Percentiles rank a stretch among this genome's conserved stretches.
Conservation (phyloP, 2,797 vertebrate genomes). For the Brachyalestes nurse region DNA sequence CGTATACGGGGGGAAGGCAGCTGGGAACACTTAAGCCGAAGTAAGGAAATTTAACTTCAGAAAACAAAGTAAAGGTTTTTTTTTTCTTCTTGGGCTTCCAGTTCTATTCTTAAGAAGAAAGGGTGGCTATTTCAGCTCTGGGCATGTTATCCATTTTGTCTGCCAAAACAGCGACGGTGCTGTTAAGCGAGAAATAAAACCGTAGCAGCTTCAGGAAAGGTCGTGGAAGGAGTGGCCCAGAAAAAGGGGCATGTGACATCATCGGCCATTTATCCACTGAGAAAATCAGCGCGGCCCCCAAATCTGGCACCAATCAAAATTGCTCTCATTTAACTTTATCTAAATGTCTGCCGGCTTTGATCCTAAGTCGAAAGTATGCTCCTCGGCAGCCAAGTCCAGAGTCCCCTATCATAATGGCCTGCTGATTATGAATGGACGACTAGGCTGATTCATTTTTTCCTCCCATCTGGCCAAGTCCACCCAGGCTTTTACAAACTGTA, state of each 20-base stretch:
- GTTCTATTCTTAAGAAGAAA: slow-evolving; percentile 45
- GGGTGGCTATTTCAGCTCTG: slow-evolving; percentile 45
- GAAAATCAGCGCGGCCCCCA: slow-evolving; percentile 50
- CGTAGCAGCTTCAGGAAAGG: slow-evolving; percentile 33
- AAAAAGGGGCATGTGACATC: slow-evolving; percentile 49
- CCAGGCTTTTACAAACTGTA: slow-evolving; percentile 50
- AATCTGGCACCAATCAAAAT: slow-evolving; percentile 63
- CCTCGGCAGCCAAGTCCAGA: slow-evolving; percentile 55
- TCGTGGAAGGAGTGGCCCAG: slow-evolving; percentile 39
- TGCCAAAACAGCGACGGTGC: slow-evolving; percentile 51
- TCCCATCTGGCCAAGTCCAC: slow-evolving; percentile 44
- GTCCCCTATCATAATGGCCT: slow-evolving; percentile 59
- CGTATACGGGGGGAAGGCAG: slow-evolving; percentile 62
- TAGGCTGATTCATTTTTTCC: slow-evolving; percentile 53
- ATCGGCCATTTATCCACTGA: slow-evolving; percentile 53
- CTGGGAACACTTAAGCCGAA: slow-evolving; percentile 74
- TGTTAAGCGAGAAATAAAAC: slow-evolving; percentile 38
- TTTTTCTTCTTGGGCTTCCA: slow-evolving; percentile 59
- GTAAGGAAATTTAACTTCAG: slow-evolving; percentile 65
- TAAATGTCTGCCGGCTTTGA: slow-evolving; percentile 60
- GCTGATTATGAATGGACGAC: slow-evolving; percentile 59
- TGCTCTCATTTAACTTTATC: slow-evolving; percentile 63
- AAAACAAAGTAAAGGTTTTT: slow-evolving; percentile 66
- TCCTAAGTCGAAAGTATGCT: slow-evolving; percentile 56
- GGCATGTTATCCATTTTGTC: slow-evolving; percentile 52